Base-by-base conservation (phyloP, 2,888 invertebrate genomes). In the Himalopsyche japonica region DNA sequence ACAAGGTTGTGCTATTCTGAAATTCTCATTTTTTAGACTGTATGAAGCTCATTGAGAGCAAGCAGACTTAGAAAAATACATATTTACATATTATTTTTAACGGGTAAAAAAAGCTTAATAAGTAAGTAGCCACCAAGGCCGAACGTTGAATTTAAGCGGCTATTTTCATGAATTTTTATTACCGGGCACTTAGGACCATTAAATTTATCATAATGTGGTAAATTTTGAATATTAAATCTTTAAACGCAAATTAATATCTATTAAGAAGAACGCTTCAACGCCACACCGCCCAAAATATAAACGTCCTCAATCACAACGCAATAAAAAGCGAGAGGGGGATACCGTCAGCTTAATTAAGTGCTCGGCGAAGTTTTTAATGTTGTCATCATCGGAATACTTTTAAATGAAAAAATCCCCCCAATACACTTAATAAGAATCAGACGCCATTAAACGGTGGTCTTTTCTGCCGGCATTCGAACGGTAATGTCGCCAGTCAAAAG, bases 181-280 rank as follows among this genome's bases (percentile, higher is more conserved):
- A 27, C 70, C 70, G 70, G 70, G 70, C 70, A 70, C 70, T 70
- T 70, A 70, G 70, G 43, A 27, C 6, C 70, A 27, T 70, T 70
- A 70, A 70, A 70, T 70, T 70, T 27, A 70, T 70, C 70, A 70
- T 70, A 70, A 70, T 70, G 27, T 70, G 70, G 70, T 70, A 70
- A 70, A 70, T 70, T 70, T 70, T 70, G 24, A 70, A 70, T 27
- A 70, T 70, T 70, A 70, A 70, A 70, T 70, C 70, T 70, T 27
- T 70, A 70, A 70, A 70, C 70, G 70, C 70, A 70, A 70, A 70
- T 70, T 70, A 70, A 70, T 70, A 70, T 70, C 70, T 70, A 70
- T 70, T 70, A 70, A 70, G 70, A 27, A 27, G 27, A 12, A 27
- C 70, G 70, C 70, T 27, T 43, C 24, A 70, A 70, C 70, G 70